Evolutionary conservation across 2,113 vertebrate species (phyloP).

Genomic region (Dipodomys ordii): DNA sequence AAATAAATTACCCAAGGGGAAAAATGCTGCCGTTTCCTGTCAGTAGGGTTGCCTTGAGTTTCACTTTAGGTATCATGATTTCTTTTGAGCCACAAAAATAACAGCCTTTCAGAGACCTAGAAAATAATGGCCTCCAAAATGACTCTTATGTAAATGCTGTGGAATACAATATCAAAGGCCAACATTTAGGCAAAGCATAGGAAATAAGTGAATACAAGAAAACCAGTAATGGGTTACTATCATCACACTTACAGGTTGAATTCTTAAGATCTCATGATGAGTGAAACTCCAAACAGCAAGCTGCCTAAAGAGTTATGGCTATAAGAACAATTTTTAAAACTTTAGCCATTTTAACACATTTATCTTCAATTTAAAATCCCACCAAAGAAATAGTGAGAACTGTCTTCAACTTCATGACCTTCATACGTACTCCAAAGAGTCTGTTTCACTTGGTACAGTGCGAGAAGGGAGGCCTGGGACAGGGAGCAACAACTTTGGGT

Average conservation of each 20-base stretch:
- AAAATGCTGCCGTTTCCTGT: neutral
- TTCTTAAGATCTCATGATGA: neutral
- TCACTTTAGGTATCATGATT: neutral
- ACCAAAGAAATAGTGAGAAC: neutral
- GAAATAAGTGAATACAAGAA: neutral
- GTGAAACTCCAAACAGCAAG: neutral
- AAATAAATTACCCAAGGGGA: neutral
- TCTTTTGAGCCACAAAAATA: constrained; percentile 37
- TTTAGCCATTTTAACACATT: constrained; percentile 5
- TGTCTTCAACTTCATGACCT: neutral
- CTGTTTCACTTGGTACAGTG: neutral
- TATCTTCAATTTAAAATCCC: neutral
- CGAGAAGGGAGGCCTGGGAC: neutral
- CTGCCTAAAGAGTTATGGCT: neutral
- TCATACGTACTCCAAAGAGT: neutral
- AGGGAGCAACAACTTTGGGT: neutral
- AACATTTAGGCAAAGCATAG: neutral
- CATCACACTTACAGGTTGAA: neutral
- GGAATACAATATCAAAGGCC: neutral
- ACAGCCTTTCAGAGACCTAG: neutral
- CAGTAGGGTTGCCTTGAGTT: neutral
- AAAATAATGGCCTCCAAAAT: constrained; percentile 25
- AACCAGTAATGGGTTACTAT: neutral
- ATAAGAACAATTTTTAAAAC: neutral
- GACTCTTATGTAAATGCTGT: neutral